A percentile compares a stretch with the other conserved stretches of the same genome.
These are phyloP conservation scores for Leguminivora glycinivorella DNA, from an alignment of 1,140 invertebrate species.

Conservation along the genomic window DNA sequence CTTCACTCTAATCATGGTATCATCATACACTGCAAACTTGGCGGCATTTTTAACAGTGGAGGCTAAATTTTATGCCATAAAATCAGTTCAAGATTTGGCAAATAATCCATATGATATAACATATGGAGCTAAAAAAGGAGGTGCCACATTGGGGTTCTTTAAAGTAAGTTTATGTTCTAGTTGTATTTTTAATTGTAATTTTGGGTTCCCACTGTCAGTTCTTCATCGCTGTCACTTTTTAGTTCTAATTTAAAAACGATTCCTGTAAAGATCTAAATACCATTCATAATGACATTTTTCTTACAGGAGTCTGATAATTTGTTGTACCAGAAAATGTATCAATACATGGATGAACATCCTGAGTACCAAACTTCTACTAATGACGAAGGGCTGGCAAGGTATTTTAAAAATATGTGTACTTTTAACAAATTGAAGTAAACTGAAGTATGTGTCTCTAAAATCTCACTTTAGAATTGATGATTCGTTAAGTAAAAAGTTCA, in stretches of 20 bases:
- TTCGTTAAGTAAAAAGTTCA: too few species aligned
- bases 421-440: too few species aligned
- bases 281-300: neutral
- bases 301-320: slow-evolving; percentile 83
- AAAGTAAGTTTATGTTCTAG: slow-evolving; percentile 80
- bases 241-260: too few species aligned
- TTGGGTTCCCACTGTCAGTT: too few species aligned
- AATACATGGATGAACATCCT: slow-evolving; percentile 85
- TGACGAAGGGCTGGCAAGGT: slow-evolving; percentile 85
- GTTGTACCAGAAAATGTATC: slow-evolving; percentile 89
- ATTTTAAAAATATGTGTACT: slow-evolving; percentile 42
- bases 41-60: slow-evolving; percentile 98
- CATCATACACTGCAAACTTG: slow-evolving; percentile 97
- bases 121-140: slow-evolving; percentile 91
- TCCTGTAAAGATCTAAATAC: too few species aligned
- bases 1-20: slow-evolving; percentile 97
- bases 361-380: slow-evolving; percentile 85
- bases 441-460: too few species aligned
- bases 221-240: too few species aligned
- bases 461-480: too few species aligned
- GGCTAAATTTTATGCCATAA: slow-evolving; percentile 89
- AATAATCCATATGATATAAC: slow-evolving; percentile 84
- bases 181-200: too few species aligned
- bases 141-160: slow-evolving; percentile 92
- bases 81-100: slow-evolving; percentile 91